A percentile compares a stretch with the other conserved stretches of the same genome.
These are phyloP conservation scores for Drosophila affinis DNA, from an alignment of 2,888 invertebrate species.

Conservation along the genomic window DNA sequence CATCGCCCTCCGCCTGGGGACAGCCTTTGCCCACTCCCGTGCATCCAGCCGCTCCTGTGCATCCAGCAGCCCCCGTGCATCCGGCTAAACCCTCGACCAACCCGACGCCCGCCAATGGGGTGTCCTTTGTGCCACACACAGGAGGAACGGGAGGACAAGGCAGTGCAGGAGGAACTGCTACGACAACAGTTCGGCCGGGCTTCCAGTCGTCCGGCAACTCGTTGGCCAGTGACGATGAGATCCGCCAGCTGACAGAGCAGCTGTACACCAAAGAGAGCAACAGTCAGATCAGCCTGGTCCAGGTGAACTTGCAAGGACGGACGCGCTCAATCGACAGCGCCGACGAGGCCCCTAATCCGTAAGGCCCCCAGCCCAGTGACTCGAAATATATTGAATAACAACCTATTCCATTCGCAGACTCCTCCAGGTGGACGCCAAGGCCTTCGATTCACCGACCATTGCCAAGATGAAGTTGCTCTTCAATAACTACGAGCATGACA, in stretches of 20 bases:
- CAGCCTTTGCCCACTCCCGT: slow-evolving; percentile 66
- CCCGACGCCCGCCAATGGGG: slow-evolving; percentile 34
- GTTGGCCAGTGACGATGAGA: slow-evolving; percentile 86
- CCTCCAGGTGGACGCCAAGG: slow-evolving; percentile 87
- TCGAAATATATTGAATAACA: no score
- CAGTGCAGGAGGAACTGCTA: slow-evolving; percentile 25
- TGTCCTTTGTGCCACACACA: slow-evolving; percentile 77
- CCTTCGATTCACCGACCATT: slow-evolving; percentile 87
- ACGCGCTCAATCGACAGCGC: slow-evolving; percentile 88
- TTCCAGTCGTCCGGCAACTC: slow-evolving; percentile 83
- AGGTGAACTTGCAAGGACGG: slow-evolving; percentile 89
- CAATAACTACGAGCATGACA: slow-evolving; percentile 93
- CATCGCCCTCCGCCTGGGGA: slow-evolving; percentile 68
- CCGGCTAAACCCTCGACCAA: slow-evolving; percentile 9
- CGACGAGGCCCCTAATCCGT: slow-evolving; percentile 91
- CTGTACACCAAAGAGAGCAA: slow-evolving; percentile 89
- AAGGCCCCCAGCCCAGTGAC: slow-evolving; percentile 81
- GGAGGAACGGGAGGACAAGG: slow-evolving; percentile 6
- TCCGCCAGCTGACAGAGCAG: slow-evolving; percentile 89
- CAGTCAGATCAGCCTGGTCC: slow-evolving; percentile 89
- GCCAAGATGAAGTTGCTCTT: slow-evolving; percentile 89
- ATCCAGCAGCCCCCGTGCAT: slow-evolving; percentile 20
- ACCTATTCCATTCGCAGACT: slow-evolving; percentile 85
- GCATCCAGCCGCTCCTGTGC: slow-evolving; percentile 26
- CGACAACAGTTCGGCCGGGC: slow-evolving; percentile 76